phyloP scores from a whole-genome alignment of 2,113 vertebrate genomes.

The Oreamnos americanus region DNA sequence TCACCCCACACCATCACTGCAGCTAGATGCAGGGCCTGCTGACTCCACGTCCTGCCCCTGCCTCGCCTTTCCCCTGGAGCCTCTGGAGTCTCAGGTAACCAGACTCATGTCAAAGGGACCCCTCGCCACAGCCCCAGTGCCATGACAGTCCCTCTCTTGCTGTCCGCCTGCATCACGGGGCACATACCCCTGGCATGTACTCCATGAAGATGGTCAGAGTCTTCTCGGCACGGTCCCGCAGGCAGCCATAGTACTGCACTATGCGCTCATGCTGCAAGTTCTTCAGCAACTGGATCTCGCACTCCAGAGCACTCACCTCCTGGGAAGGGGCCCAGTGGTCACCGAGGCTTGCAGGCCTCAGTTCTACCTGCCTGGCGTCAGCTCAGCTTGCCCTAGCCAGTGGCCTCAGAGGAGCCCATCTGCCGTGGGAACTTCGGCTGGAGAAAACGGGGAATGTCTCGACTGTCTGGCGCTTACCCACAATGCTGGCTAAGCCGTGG shows the following conservation, averaged over 20 bases:
- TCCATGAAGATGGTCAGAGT: slow-evolving; percentile 98
- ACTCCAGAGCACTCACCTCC: slow-evolving; percentile 97
- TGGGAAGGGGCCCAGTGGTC: slow-evolving; percentile 59
- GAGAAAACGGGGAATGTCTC: not conserved
- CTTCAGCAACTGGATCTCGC: slow-evolving; percentile 97
- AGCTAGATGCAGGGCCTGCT: not conserved
- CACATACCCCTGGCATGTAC: slow-evolving; percentile 95
- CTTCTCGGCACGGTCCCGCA: slow-evolving; percentile 92
- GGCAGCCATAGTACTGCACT: slow-evolving; percentile 94
- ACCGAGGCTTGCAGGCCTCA: not conserved
- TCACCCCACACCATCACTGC: not conserved
- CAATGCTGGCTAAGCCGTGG: not conserved
- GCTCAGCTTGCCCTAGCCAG: not conserved
- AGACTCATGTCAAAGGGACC: not conserved
- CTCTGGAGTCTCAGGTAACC: not conserved
- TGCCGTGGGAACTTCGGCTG: not conserved
- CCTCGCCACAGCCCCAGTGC: not conserved
- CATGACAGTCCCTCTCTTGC: not conserved
- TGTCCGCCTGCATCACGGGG: not conserved
- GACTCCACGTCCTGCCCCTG: not conserved
- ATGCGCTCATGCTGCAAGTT: slow-evolving; percentile 96
- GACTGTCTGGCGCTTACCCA: not conserved
- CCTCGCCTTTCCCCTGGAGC: not conserved
- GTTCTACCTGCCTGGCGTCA: not conserved
- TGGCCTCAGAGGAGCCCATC: not conserved